Conservation (phyloP, 2,888 invertebrate genomes). For the Coecobrya sp. region DNA sequence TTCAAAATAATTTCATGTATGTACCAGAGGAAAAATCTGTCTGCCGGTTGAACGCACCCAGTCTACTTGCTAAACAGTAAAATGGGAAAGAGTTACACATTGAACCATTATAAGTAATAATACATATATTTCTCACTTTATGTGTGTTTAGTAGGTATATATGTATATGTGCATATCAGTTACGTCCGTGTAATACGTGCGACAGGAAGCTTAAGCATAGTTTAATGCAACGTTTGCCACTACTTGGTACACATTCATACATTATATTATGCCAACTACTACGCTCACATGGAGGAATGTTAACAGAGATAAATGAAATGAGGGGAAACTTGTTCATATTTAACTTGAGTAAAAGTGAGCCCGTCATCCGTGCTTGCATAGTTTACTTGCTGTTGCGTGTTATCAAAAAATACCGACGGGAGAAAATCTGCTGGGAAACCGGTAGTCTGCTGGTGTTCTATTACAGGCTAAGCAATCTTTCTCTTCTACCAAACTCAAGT, state of each 20-base stretch:
- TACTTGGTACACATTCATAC: neutral
- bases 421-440: constrained; percentile 15
- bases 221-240: constrained; percentile 23
- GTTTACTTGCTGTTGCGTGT: constrained; percentile 25
- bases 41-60: constrained; percentile 64
- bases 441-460: neutral
- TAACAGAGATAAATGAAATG: constrained; percentile 74
- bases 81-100: constrained; percentile 21
- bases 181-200: neutral
- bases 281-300: constrained; percentile 64
- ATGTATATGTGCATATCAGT: constrained; percentile 12
- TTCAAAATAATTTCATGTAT: constrained; percentile 30
- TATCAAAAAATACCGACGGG: constrained; percentile 42
- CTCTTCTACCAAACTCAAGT: neutral
- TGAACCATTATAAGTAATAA: neutral
- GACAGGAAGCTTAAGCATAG: constrained; percentile 47
- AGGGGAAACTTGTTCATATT: constrained; percentile 76
- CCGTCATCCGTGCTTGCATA: constrained; percentile 51
- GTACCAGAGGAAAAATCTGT: constrained; percentile 53
- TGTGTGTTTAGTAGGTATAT: neutral
- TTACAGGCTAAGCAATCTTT: neutral
- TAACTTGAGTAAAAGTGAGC: constrained; percentile 59
- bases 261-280: neutral
- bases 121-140: neutral
- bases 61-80: neutral